Conservation (phyloP, 2,797 vertebrate genomes). For the Eutrigla gurnardus region DNA sequence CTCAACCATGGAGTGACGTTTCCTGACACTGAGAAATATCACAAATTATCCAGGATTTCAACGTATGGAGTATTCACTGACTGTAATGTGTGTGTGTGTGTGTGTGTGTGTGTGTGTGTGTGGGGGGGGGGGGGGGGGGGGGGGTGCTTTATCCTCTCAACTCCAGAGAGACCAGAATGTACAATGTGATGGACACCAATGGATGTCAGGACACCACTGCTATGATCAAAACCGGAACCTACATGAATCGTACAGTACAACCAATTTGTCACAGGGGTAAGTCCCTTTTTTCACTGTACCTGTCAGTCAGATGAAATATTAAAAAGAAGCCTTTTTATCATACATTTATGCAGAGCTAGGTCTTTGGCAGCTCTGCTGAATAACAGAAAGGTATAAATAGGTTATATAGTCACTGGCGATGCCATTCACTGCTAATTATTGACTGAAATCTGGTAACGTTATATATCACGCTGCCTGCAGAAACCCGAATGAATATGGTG, state of each 20-base stretch:
- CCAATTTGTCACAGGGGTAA: conserved; percentile 55
- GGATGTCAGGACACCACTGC: conserved; percentile 34
- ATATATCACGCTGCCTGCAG: background rate
- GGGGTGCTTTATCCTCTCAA: conserved; percentile 11
- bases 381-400: conserved; percentile 31
- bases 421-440: conserved; percentile 27
- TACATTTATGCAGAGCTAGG: conserved; percentile 15
- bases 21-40: conserved; percentile 63
- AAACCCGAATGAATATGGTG: conserved; percentile 14
- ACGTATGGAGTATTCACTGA: conserved; percentile 51
- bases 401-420: conserved; percentile 18
- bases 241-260: conserved; percentile 65
- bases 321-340: conserved; percentile 43
- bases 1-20: conserved; percentile 66
- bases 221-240: conserved; percentile 61
- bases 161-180: conserved; percentile 38
- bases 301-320: conserved; percentile 49
- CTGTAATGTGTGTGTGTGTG: conserved; percentile 5
- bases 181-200: conserved; percentile 65
- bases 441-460: conserved; percentile 6
- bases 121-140: no score
- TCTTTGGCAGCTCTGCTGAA: conserved; percentile 35
- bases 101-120: no score
- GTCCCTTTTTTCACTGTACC: conserved; percentile 44
- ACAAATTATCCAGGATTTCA: conserved; percentile 54